phyloP scores from a whole-genome alignment of 1,140 invertebrate species.

The Orussus abietinus region DNA sequence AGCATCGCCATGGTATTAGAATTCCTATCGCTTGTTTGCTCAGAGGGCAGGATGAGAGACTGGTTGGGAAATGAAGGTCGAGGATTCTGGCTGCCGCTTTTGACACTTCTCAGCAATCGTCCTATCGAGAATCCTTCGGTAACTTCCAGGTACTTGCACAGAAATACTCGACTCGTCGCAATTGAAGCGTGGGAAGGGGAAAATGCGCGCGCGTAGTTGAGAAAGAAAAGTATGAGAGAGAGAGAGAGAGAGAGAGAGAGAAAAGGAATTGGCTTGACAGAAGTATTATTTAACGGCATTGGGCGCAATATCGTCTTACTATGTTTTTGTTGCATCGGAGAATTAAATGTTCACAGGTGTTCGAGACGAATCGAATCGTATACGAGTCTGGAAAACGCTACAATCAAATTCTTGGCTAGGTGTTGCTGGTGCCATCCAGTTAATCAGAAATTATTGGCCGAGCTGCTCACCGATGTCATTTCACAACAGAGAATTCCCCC shows the following conservation, averaged over 20 bases:
- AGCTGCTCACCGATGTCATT: slow-evolving; percentile 71
- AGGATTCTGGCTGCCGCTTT: slow-evolving; percentile 77
- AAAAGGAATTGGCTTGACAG: no score
- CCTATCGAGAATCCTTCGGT: slow-evolving; percentile 46
- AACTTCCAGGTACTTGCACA: slow-evolving; percentile 51
- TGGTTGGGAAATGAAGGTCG: slow-evolving; percentile 81
- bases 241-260: no score
- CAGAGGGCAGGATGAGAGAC: slow-evolving; percentile 76
- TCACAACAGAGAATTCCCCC: slow-evolving; percentile 63
- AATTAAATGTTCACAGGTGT: slow-evolving; percentile 43
- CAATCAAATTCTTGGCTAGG: slow-evolving; percentile 70
- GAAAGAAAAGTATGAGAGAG: no score
- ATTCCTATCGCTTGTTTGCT: slow-evolving; percentile 76
- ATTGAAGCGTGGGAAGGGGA: no score
- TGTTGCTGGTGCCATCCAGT: slow-evolving; percentile 79
- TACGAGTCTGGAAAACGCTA: slow-evolving; percentile 67
- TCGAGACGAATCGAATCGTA: slow-evolving; percentile 51
- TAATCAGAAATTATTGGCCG: slow-evolving; percentile 80
- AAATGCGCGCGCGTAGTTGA: no score
- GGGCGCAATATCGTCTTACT: no score
- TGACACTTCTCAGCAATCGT: slow-evolving; percentile 68
- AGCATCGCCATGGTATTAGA: slow-evolving; percentile 67
- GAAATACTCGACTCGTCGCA: no score
- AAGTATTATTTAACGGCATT: no score
- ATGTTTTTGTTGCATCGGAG: no score